Conservation (phyloP, 2,888 invertebrate species). For the Herminia tarsipennalis region DNA sequence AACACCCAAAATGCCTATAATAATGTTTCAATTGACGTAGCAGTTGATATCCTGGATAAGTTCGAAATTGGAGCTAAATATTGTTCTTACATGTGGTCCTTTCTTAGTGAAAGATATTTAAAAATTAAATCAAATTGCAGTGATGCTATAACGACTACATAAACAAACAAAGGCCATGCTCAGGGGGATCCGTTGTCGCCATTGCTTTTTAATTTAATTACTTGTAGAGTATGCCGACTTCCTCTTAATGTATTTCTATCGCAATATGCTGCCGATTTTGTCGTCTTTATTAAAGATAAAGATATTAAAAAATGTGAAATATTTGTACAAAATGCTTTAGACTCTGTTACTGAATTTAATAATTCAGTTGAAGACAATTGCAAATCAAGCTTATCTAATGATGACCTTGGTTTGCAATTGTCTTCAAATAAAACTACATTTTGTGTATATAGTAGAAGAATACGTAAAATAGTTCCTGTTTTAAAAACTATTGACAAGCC, state of each 20-base stretch:
- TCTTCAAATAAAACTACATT: neutral
- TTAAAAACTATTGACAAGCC: neutral
- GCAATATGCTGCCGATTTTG: constrained; percentile 5
- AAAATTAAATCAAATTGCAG: neutral
- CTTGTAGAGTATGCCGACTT: too few species aligned
- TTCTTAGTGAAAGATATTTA: constrained; percentile 1
- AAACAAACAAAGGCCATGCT: too few species aligned
- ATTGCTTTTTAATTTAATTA: too few species aligned
- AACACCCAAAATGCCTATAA: too few species aligned
- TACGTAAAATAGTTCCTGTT: neutral
- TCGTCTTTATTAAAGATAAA: neutral
- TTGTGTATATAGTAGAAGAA: constrained; percentile 4
- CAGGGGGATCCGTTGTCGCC: too few species aligned
- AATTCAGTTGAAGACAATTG: neutral
- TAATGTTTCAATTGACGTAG: too few species aligned
- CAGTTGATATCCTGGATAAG: too few species aligned
- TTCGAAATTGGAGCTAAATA: too few species aligned
- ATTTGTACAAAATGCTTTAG: too few species aligned
- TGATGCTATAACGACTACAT: neutral
- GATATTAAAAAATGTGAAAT: too few species aligned
- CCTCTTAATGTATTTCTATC: neutral
- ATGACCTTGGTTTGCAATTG: neutral
- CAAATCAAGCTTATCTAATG: neutral
- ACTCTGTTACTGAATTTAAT: neutral
- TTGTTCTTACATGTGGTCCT: neutral